Conservation (phyloP, 2,797 vertebrate genomes). For the Falco concolor region DNA sequence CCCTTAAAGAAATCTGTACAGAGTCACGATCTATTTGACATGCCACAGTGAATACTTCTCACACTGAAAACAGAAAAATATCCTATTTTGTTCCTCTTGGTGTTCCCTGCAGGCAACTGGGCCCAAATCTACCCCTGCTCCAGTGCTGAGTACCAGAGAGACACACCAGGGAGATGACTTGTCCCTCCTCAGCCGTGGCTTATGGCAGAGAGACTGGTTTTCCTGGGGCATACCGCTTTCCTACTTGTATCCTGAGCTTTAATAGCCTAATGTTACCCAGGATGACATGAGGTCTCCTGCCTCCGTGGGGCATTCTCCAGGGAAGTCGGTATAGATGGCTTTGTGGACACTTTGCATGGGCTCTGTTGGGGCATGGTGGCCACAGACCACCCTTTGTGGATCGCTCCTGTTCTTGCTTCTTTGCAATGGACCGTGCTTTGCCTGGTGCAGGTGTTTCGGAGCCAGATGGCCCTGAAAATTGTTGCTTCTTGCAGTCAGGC, state of each 20-base stretch:
- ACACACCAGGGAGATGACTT: neutral
- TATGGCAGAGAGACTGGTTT: neutral
- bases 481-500: constrained; percentile 2
- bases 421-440: accelerated
- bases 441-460: neutral
- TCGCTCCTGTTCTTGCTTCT: neutral
- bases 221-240: neutral
- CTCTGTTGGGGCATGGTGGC: neutral
- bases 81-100: neutral
- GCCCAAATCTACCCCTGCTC: neutral
- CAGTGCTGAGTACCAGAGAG: neutral
- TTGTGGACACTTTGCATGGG: neutral
- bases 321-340: neutral
- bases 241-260: neutral
- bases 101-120: neutral
- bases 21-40: neutral
- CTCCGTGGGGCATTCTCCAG: neutral
- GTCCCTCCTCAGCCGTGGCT: neutral
- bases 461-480: constrained; percentile 31
- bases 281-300: neutral
- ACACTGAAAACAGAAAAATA: neutral
- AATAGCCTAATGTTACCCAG: neutral
- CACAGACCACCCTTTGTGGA: neutral
- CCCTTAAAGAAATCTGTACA: neutral
- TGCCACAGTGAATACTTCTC: neutral